Conservation (phyloP, 2,797 vertebrate species). For the Triplophysa yarkandensis region DNA sequence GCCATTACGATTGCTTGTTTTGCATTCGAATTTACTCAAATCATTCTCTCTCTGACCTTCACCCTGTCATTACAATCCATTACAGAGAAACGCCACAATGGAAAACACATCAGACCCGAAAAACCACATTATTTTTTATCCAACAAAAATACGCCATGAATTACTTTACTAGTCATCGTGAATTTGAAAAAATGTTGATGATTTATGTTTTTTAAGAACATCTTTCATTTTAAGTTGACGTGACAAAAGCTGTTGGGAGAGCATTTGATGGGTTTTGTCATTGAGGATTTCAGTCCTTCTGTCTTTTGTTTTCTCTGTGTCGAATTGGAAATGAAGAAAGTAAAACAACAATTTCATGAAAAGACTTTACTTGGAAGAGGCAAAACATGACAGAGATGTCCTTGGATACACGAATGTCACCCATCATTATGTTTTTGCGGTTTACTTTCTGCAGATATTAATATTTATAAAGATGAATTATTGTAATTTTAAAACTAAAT, state of each 20-base stretch:
- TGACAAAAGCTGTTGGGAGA: conserved; percentile 8
- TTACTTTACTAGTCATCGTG: background rate
- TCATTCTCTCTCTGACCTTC: conserved; percentile 53
- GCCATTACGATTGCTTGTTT: conserved; percentile 62
- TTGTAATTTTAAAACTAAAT: too few relatives aligned
- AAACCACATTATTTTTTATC: background rate
- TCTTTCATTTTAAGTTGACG: background rate
- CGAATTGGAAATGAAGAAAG: background rate
- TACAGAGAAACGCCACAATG: conserved; percentile 12
- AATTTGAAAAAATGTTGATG: background rate
- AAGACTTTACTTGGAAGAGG: background rate
- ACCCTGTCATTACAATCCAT: conserved; percentile 51
- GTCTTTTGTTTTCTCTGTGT: background rate
- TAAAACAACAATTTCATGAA: background rate
- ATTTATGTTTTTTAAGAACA: background rate
- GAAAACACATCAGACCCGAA: conserved; percentile 13
- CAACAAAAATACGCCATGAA: background rate
- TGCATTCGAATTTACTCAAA: conserved; percentile 63
- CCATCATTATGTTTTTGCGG: background rate
- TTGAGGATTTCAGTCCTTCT: background rate
- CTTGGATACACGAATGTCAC: background rate
- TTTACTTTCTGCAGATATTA: too few relatives aligned
- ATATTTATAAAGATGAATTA: too few relatives aligned
- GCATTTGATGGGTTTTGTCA: background rate
- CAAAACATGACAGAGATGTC: background rate